Conservation (phyloP, 2,797 vertebrate genomes). For the Sebastiscus tertius region DNA sequence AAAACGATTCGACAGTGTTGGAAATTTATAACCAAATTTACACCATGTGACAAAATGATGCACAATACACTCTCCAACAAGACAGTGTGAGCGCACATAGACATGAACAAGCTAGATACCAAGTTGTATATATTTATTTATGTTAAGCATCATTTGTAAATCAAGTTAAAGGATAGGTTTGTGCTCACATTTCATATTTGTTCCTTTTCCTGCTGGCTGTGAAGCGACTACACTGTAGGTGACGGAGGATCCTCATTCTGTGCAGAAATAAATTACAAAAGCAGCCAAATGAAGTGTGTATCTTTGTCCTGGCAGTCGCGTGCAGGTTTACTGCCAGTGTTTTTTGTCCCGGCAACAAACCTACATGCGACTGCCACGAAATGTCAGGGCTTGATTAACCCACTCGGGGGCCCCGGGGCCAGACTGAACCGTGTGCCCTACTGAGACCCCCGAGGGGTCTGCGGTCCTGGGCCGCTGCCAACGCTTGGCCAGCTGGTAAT, state of each 20-base stretch:
- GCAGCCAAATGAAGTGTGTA: neutral
- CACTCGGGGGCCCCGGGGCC: conserved; percentile 3
- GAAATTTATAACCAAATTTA: neutral
- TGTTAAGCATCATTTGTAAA: neutral
- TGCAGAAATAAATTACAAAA: neutral
- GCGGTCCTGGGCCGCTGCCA: neutral
- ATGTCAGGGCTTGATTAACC: conserved; percentile 5
- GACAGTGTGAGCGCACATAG: neutral
- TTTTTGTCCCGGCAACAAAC: neutral
- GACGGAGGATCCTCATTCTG: neutral
- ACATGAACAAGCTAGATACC: neutral
- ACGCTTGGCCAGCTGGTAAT: neutral
- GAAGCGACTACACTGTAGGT: neutral
- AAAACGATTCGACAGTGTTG: too few relatives aligned
- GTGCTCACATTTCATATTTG: too few relatives aligned
- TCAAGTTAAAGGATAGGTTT: too few relatives aligned
- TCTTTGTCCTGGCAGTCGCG: neutral
- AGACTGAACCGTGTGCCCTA: neutral
- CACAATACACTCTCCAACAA: neutral
- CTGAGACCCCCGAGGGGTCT: neutral
- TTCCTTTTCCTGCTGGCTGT: neutral
- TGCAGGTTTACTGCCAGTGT: neutral
- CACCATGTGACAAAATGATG: neutral
- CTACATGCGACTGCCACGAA: neutral
- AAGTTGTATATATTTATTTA: neutral